A percentile compares a stretch with the other conserved stretches of the same genome.
These are phyloP conservation scores for Drosophila parvula DNA, from an alignment of 1,140 invertebrate species.

Conservation along the genomic window DNA sequence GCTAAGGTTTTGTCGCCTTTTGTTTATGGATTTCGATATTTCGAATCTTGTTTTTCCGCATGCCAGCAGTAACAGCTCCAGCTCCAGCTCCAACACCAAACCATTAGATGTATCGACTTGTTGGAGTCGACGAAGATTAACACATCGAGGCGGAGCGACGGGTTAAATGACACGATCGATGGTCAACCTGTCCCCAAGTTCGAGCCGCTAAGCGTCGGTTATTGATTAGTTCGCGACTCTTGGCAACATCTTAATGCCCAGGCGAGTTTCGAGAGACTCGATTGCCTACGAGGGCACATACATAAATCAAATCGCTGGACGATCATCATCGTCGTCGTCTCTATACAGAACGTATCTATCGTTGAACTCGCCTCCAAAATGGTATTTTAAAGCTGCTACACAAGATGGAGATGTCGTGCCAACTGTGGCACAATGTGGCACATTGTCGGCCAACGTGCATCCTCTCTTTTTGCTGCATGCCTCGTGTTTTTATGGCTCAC, in stretches of 20 bases:
- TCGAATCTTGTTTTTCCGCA: conserved; percentile 54
- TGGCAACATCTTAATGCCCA: conserved; percentile 44
- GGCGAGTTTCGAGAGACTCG: conserved; percentile 1
- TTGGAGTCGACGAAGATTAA: conserved; percentile 70
- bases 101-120: conserved; percentile 5
- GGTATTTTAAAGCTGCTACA: neutral
- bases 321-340: conserved; percentile 2
- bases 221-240: conserved; percentile 59
- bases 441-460: conserved; percentile 42
- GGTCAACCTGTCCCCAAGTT: conserved; percentile 67
- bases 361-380: neutral
- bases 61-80: conserved; percentile 33
- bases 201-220: conserved; percentile 45
- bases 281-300: conserved; percentile 16
- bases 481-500: conserved; percentile 44
- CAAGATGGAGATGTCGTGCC: conserved; percentile 8
- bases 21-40: conserved; percentile 30
- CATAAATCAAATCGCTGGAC: conserved; percentile 33
- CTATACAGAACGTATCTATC: conserved; percentile 8
- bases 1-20: conserved; percentile 3
- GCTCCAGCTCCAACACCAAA: neutral
- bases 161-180: conserved; percentile 76
- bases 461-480: conserved; percentile 23
- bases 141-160: conserved; percentile 48
- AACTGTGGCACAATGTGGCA: conserved; percentile 45